phyloP scores from a whole-genome alignment of 2,797 vertebrate species.

The Peromyscus nudipes region DNA sequence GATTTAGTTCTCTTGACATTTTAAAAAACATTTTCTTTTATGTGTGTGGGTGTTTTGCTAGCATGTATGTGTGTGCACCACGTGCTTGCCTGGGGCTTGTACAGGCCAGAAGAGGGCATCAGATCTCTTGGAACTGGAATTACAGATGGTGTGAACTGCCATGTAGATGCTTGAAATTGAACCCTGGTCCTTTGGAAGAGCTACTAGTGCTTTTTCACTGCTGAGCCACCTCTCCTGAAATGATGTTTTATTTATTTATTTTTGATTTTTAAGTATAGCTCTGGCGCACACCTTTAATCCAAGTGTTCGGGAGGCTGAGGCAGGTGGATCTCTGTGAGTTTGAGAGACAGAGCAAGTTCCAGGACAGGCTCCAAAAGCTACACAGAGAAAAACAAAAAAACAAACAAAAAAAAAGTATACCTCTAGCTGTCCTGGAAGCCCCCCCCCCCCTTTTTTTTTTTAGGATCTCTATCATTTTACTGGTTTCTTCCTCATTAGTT shows the following conservation, averaged over 20 bases:
- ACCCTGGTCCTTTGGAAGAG: not conserved
- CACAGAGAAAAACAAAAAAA: too few relatives aligned
- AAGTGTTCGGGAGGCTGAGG: too few relatives aligned
- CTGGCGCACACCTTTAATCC: not conserved
- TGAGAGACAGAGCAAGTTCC: too few relatives aligned
- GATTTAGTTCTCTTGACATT: not conserved
- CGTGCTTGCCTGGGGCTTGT: not conserved
- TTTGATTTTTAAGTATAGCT: not conserved
- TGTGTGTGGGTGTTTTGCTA: not conserved
- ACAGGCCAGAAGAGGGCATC: not conserved
- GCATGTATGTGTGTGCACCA: not conserved
- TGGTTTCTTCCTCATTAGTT: not conserved
- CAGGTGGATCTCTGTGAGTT: too few relatives aligned
- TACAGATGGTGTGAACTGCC: not conserved
- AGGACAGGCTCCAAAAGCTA: too few relatives aligned
- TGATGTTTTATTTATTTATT: not conserved
- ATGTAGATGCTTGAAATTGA: not conserved
- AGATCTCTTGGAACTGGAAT: not conserved
- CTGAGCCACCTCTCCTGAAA: not conserved
- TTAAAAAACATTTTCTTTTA: not conserved
- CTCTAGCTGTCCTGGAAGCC: not conserved
- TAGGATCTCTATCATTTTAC: not conserved
- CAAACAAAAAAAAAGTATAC: not conserved
- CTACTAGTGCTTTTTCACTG: not conserved
- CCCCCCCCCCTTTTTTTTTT: too few relatives aligned